Conservation (phyloP, 2,113 vertebrate species). For the Formicarius rufipectus region DNA sequence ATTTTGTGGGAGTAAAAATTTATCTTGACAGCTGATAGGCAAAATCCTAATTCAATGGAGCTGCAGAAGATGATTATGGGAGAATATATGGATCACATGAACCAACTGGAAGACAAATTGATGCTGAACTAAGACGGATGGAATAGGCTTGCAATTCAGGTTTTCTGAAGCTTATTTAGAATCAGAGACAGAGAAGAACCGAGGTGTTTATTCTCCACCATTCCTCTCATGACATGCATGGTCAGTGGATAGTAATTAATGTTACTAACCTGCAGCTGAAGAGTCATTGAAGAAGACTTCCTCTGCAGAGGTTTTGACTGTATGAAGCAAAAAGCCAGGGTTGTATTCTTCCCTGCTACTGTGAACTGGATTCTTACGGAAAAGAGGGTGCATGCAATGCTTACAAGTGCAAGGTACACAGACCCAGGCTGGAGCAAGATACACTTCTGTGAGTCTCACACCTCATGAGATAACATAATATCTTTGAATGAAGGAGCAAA, state of each 20-base stretch:
- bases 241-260: background rate
- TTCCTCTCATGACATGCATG: background rate
- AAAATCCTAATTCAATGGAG: background rate
- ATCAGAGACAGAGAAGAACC: background rate
- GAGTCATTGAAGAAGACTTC: background rate
- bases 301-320: background rate
- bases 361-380: background rate
- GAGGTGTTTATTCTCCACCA: rapidly evolving
- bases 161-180: background rate
- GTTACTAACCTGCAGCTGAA: background rate
- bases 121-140: background rate
- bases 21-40: background rate
- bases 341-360: background rate
- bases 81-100: background rate
- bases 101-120: background rate
- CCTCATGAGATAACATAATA: rapidly evolving
- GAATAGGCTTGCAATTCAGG: background rate
- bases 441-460: background rate
- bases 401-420: background rate
- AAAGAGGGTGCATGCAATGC: background rate
- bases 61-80: background rate
- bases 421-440: background rate
- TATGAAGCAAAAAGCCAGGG: background rate
- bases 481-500: background rate
- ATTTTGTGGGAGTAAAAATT: background rate